Evolutionary conservation across 2,113 vertebrate genomes (phyloP).

Genomic region (Synchiropus splendidus): DNA sequence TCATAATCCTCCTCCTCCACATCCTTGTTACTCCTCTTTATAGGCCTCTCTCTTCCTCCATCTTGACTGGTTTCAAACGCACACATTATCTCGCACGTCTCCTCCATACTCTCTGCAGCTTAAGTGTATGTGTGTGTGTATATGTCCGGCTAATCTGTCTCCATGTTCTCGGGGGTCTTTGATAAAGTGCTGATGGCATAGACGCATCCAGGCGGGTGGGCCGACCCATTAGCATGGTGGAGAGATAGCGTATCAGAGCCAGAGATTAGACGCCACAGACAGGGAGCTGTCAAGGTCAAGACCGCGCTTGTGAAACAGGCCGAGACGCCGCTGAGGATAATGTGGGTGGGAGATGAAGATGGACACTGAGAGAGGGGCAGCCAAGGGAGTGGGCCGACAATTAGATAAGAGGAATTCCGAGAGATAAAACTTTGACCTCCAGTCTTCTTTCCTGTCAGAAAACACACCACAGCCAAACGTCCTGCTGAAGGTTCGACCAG

Average conservation of each 20-base stretch:
- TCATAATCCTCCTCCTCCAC: conserved; percentile 45
- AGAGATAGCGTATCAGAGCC: conserved; percentile 65
- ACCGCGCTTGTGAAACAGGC: conserved; percentile 61
- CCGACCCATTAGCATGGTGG: conserved; percentile 64
- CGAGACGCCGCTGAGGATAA: conserved; percentile 27
- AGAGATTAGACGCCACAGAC: conserved; percentile 65
- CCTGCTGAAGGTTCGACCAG: conserved; percentile 76
- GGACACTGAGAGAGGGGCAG: neutral
- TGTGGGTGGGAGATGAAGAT: conserved; percentile 17
- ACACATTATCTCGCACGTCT: no score
- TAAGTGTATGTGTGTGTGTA: conserved; percentile 18
- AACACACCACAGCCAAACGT: conserved; percentile 57
- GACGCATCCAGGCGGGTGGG: conserved; percentile 36
- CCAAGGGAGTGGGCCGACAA: neutral
- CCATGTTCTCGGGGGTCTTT: conserved; percentile 50
- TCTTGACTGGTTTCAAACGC: no score
- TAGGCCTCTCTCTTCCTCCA: no score
- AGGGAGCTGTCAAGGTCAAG: conserved; percentile 69
- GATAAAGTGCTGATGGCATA: conserved; percentile 68
- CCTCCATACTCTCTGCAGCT: no score
- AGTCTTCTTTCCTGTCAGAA: conserved; percentile 49
- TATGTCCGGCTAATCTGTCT: conserved; percentile 52
- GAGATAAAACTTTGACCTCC: conserved; percentile 1
- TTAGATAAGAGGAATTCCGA: conserved; percentile 1
- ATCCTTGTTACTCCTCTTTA: conserved; percentile 29